Conservation (phyloP, 2,797 vertebrate genomes). For the Tangara arthus region DNA sequence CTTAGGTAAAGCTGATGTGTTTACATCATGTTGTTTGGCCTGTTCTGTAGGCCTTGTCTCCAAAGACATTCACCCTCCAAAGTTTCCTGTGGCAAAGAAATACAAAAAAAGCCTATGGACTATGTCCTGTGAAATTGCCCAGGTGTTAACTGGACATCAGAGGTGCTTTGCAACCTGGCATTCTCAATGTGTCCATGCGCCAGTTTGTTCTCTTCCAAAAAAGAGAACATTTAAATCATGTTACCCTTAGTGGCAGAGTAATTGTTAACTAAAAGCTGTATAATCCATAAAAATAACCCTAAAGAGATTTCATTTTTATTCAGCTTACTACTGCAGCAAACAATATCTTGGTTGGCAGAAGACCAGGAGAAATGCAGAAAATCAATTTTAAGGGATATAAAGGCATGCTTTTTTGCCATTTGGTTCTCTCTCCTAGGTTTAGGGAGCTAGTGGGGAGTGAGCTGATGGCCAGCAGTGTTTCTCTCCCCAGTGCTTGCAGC, state of each 20-base stretch:
- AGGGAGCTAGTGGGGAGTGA: neutral
- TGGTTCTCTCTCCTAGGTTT: neutral
- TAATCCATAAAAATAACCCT: neutral
- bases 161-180: neutral
- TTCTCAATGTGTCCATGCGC: neutral
- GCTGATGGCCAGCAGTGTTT: accelerated
- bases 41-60: neutral
- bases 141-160: neutral
- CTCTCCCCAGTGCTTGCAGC: neutral
- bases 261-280: neutral
- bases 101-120: neutral
- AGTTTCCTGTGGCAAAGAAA: neutral
- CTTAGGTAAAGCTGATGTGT: neutral
- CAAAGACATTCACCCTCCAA: neutral
- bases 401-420: neutral
- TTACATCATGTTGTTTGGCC: neutral
- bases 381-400: neutral
- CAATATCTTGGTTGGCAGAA: neutral
- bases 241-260: neutral
- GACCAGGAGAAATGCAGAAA: neutral
- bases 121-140: accelerated
- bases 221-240: neutral
- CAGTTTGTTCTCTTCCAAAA: neutral
- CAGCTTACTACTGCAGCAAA: neutral
- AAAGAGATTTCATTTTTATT: neutral